phyloP scores from a whole-genome alignment of 2,888 invertebrate species.

The Ormyrus labotus region DNA sequence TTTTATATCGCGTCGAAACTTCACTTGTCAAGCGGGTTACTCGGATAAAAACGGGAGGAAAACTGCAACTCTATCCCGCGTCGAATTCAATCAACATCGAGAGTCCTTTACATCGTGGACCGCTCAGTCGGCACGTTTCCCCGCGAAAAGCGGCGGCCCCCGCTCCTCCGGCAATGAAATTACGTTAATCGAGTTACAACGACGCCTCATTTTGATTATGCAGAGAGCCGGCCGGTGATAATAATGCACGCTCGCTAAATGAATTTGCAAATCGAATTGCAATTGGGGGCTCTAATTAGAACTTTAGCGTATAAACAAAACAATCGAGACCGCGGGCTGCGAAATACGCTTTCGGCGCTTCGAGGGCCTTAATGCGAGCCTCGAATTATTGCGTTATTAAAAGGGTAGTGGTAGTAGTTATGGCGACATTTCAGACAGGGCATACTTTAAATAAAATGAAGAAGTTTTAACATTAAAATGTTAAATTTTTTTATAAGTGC shows the following conservation, averaged over 20 bases:
- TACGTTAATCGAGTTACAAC: conserved; percentile 48
- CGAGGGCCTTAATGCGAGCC: no score
- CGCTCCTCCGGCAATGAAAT: conserved; percentile 34
- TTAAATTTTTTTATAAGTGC: no score
- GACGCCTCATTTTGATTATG: conserved; percentile 49
- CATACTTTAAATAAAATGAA: no score
- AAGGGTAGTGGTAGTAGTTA: no score
- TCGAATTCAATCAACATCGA: conserved; percentile 37
- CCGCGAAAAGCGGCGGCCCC: background rate
- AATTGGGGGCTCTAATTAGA: conserved; percentile 34
- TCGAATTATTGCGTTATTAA: no score
- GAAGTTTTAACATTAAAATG: no score
- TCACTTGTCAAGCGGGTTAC: no score
- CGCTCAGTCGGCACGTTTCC: conserved; percentile 30
- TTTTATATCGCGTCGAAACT: no score
- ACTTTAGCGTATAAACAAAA: conserved; percentile 17
- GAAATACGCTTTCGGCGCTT: no score
- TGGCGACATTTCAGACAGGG: no score
- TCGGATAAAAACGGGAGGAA: background rate
- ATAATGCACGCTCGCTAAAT: conserved; percentile 24
- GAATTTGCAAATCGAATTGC: conserved; percentile 46
- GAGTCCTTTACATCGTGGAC: conserved; percentile 36
- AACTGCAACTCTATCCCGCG: background rate
- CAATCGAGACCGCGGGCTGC: no score
- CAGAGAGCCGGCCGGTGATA: background rate